A percentile compares a stretch with the other conserved stretches of the same genome.
Conservation (phyloP, 2,113 vertebrate species). For the Melanerpes aurifrons region DNA sequence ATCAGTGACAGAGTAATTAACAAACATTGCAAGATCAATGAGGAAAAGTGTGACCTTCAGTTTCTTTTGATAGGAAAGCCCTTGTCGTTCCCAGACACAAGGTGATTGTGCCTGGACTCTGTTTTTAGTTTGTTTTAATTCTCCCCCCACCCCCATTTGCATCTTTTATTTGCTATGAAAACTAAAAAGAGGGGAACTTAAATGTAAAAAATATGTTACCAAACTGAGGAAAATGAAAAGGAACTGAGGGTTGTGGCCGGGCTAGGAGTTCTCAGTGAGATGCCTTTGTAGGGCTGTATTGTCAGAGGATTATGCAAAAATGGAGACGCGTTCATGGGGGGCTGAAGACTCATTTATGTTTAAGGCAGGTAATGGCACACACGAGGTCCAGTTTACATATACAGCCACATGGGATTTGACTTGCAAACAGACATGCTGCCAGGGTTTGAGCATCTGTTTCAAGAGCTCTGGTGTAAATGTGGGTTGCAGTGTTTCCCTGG, state of each 20-base stretch:
- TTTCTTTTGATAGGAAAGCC: slow-evolving; percentile 86
- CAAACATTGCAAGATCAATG: slow-evolving; percentile 99
- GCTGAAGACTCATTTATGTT: not conserved
- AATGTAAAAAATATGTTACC: slow-evolving; percentile 12
- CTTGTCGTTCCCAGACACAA: slow-evolving; percentile 81
- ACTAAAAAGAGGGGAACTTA: not conserved
- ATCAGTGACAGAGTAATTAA: slow-evolving; percentile 99
- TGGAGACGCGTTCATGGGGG: not conserved
- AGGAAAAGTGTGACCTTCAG: slow-evolving; percentile 99
- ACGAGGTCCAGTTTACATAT: not conserved
- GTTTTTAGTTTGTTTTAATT: slow-evolving; percentile 67
- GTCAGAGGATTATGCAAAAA: slow-evolving; percentile 10
- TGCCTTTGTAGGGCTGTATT: not conserved
- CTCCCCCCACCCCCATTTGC: not conserved
- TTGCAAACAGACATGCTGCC: not conserved
- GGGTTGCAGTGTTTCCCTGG: not conserved
- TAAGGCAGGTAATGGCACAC: not conserved
- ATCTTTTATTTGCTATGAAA: slow-evolving; percentile 26
- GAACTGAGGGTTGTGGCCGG: not conserved
- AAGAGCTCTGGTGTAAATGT: slow-evolving; percentile 1
- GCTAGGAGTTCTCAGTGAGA: not conserved
- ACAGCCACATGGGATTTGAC: not conserved
- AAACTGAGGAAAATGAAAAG: not conserved
- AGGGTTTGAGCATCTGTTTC: not conserved
- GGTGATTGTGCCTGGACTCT: slow-evolving; percentile 78